These are phyloP conservation scores for Amphilophus citrinellus DNA, from an alignment of 2,113 vertebrate genomes.

Conservation along the genomic window DNA sequence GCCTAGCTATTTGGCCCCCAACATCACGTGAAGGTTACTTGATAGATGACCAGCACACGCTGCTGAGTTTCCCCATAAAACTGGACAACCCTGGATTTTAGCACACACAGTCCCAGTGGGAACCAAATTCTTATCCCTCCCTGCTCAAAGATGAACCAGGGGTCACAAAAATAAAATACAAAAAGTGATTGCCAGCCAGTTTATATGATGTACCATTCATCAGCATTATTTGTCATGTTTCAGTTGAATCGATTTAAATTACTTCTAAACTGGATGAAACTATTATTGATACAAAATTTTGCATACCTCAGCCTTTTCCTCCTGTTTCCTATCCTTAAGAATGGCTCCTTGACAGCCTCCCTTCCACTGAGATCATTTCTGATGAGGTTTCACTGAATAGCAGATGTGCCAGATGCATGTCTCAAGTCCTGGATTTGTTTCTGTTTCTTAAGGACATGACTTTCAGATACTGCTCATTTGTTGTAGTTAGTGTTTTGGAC, in stretches of 20 bases:
- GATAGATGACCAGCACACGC: constrained; percentile 1
- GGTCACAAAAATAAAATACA: background rate
- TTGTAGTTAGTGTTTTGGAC: background rate
- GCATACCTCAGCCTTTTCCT: background rate
- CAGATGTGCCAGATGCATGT: background rate
- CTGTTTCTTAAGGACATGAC: background rate
- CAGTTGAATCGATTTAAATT: background rate
- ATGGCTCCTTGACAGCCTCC: fast-evolving
- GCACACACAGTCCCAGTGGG: background rate
- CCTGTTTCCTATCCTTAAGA: background rate
- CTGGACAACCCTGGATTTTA: background rate
- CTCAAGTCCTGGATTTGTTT: background rate
- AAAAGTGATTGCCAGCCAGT: background rate
- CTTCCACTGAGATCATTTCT: background rate
- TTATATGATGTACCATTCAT: background rate
- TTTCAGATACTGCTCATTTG: background rate
- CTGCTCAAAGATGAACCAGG: background rate
- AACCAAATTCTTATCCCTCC: background rate
- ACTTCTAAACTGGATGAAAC: background rate
- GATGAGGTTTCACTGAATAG: background rate
- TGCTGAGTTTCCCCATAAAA: background rate
- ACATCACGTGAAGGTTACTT: background rate
- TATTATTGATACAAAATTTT: background rate
- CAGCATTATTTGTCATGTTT: background rate
- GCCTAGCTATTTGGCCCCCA: background rate